phyloP scores from a whole-genome alignment of 2,797 vertebrate species.

The Allochrocebus solatus region DNA sequence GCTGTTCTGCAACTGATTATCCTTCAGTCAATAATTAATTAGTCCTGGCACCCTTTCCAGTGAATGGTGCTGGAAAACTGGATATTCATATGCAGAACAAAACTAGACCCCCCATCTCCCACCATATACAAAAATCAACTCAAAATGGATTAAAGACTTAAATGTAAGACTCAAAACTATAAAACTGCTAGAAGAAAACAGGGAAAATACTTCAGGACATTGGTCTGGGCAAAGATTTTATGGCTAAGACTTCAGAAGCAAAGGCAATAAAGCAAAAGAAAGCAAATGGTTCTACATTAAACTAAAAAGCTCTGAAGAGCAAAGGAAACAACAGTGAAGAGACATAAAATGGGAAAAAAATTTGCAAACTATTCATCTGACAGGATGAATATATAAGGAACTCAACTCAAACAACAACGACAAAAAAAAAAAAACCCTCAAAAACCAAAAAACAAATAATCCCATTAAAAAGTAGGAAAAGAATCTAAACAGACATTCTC shows the following conservation, averaged over 20 bases:
- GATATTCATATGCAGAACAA: neutral
- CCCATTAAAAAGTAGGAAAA: neutral
- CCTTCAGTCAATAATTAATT: neutral
- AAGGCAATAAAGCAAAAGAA: neutral
- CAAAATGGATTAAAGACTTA: neutral
- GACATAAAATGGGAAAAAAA: neutral
- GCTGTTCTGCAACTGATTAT: neutral
- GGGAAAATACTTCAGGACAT: neutral
- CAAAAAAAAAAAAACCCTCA: rapidly evolving
- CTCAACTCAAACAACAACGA: neutral
- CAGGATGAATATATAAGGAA: neutral
- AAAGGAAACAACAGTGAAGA: neutral
- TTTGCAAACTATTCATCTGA: neutral
- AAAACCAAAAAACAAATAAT: neutral
- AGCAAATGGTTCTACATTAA: neutral
- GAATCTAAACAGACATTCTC: neutral
- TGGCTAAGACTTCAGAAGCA: neutral
- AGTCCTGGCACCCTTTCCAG: neutral
- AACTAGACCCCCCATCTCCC: neutral
- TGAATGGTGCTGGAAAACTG: neutral
- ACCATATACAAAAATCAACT: neutral
- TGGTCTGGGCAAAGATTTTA: neutral
- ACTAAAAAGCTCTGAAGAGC: neutral
- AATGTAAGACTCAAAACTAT: neutral
- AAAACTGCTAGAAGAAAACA: neutral